Evolutionary conservation across 2,888 invertebrate genomes (phyloP).

Genomic region (Tachystola acroxantha): DNA sequence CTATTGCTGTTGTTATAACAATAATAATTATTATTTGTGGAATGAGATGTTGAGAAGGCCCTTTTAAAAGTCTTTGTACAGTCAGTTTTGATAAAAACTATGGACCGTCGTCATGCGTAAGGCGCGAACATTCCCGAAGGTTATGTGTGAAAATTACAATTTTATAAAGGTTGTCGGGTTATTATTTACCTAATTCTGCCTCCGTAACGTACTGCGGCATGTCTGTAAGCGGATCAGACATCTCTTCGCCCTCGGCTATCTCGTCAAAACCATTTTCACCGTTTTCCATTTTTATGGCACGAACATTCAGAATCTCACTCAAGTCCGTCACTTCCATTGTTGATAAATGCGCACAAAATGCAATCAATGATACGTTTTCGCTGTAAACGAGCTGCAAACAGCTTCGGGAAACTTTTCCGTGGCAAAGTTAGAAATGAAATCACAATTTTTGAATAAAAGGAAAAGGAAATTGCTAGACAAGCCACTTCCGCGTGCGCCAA

Average conservation of each 20-base stretch:
- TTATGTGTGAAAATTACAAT: neutral
- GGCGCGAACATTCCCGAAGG: no score
- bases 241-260: conserved; percentile 34
- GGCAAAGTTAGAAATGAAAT: conserved; percentile 29
- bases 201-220: conserved; percentile 70
- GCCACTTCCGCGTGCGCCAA: conserved; percentile 70
- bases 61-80: no score
- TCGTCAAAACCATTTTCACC: conserved; percentile 47
- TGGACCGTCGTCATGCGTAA: no score
- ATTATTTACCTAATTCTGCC: conserved; percentile 64
- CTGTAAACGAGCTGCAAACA: conserved; percentile 11
- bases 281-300: conserved; percentile 66
- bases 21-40: no score
- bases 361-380: conserved; percentile 5
- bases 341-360: neutral
- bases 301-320: conserved; percentile 58
- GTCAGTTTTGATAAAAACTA: no score
- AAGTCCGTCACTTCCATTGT: conserved; percentile 65
- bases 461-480: conserved; percentile 52
- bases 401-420: conserved; percentile 24
- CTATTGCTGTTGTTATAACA: no score
- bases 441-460: conserved; percentile 60
- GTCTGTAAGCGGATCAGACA: conserved; percentile 50
- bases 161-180: no score
- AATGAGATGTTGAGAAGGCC: no score